These are phyloP conservation scores for Buphagus erythrorhynchus DNA, from an alignment of 2,797 vertebrate species.

Conservation along the genomic window DNA sequence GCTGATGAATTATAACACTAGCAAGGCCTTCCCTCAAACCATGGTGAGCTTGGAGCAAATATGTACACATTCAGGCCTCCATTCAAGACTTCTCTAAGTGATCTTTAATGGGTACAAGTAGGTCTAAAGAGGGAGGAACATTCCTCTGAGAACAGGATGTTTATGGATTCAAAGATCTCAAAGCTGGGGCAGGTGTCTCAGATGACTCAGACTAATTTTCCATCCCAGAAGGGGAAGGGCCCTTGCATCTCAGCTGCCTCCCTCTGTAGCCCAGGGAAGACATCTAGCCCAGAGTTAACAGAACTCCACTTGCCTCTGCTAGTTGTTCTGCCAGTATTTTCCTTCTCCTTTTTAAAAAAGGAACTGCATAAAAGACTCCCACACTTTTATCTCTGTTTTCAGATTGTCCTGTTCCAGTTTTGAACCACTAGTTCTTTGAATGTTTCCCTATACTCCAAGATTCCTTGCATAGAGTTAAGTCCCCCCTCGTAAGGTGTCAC, in stretches of 20 bases:
- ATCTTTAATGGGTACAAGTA: not conserved
- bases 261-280: not conserved
- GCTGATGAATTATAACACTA: not conserved
- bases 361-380: not conserved
- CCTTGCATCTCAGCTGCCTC: not conserved
- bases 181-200: not conserved
- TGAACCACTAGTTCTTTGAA: not conserved
- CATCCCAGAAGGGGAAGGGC: not conserved
- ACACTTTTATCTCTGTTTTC: not conserved
- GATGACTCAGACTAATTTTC: not conserved
- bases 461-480: not conserved
- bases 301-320: not conserved
- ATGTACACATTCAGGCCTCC: fast-evolving
- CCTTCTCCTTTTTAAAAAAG: not conserved
- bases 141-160: not conserved
- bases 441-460: not conserved
- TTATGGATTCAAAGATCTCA: not conserved
- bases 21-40: not conserved
- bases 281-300: not conserved
- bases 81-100: not conserved
- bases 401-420: not conserved
- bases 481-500: fast-evolving
- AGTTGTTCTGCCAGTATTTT: not conserved
- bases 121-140: not conserved
- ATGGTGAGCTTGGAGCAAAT: not conserved